Evolutionary conservation across 2,888 invertebrate species (phyloP), one percentile per base, ranked within the genome.

Genomic region (Auanema sp.): DNA sequence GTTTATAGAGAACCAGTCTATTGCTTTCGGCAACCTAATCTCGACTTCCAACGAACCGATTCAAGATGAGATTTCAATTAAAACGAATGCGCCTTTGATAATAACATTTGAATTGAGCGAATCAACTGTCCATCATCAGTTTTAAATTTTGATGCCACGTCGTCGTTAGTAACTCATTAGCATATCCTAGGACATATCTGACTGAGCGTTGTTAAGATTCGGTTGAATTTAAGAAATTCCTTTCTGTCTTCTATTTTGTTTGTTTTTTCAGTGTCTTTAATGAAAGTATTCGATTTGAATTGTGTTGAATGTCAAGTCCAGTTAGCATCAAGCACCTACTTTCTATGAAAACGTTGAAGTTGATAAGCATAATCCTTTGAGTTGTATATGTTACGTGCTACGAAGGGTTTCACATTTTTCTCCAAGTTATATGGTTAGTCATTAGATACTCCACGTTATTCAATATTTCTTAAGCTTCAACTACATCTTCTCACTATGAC

Each of bases 401-500:
- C 33, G 8, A 33, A 33, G 33, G 8, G 33, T 8, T 33, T 33
- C 4, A 33, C 33, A 8, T 8, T 33, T 33, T 33, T 33, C 33
- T 8, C 33, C 8, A 3, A 8, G 33, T 33, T 33, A 5, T 33
- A 33, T 33, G 33, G 33, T 33, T 33, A 33, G 33, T 33, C 33
- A 33, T 33, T 8, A 33, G 33, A 33, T 33, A 33, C 33, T 33
- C 8, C 33, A 33, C 33, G 33, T 33, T 33, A 33, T 33, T 33
- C 33, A 33, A 33, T 33, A 33, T 33, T 33, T 47, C 47, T 57
- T 57, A 21, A 57, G 57, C 18, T 23, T 24, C 12, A 5, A 21
- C 57, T 12, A 24, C 21, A 14, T 14, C 47, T 1, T 25, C 53
- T 18, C 40, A 92, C 83, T 97, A 91, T 86, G 96, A 97, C 85